Evolutionary conservation across 2,797 vertebrate species (phyloP).

Genomic region (Falco berigora): DNA sequence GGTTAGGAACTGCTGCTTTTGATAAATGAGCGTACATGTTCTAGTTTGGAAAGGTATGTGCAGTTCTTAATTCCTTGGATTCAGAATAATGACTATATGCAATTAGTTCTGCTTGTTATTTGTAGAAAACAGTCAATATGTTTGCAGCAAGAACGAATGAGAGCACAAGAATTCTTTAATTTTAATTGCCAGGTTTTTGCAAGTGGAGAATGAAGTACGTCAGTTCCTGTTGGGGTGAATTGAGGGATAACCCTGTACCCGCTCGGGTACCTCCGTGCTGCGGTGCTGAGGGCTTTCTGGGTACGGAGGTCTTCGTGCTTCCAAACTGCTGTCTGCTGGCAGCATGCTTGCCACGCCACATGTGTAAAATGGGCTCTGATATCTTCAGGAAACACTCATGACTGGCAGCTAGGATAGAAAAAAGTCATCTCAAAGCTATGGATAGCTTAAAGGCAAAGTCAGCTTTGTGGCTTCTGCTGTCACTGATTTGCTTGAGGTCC

Average conservation of each 20-base stretch:
- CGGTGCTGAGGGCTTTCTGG: background rate
- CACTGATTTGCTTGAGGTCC: rapidly evolving
- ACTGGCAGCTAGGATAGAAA: background rate
- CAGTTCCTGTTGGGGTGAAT: rapidly evolving
- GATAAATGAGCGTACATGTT: background rate
- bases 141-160: background rate
- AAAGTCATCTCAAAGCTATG: rapidly evolving
- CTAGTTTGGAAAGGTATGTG: background rate
- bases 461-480: background rate
- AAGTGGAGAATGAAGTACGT: background rate
- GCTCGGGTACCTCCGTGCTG: rapidly evolving
- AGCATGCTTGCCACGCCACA: rapidly evolving
- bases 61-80: background rate
- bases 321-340: background rate
- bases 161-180: background rate
- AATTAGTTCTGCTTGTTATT: background rate
- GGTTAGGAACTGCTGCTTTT: background rate
- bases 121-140: background rate
- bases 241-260: background rate
- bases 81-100: background rate
- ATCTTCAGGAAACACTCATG: rapidly evolving
- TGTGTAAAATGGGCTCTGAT: background rate
- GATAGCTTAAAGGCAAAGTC: background rate
- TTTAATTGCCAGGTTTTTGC: background rate
- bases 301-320: rapidly evolving